phyloP scores from a whole-genome alignment of 2,113 vertebrate species.

The Felis catus region F.catus_Fca126_mat1.0 CM031411.1:93341501-93342000 shows the following conservation, averaged over 20 bases:
- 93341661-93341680: conserved; percentile 26
- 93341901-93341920: background rate
- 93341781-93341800: background rate
- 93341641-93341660: background rate
- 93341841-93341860: background rate
- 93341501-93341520: conserved; percentile 62
- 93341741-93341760: background rate
- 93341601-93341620: conserved; percentile 15
- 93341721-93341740: background rate
- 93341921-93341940: background rate
- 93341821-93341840: background rate
- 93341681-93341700: background rate
- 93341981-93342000: background rate
- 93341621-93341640: conserved; percentile 29
- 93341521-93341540: conserved; percentile 64
- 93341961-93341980: background rate
- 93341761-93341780: conserved; percentile 4
- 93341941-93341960: background rate
- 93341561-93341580: conserved; percentile 27
- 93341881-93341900: background rate
- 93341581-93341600: conserved; percentile 30
- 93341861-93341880: conserved; percentile 14
- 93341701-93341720: background rate
- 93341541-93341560: conserved; percentile 24
- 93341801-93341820: background rate